Evolutionary conservation across 2,797 vertebrate genomes (phyloP).

Genomic region (Psittacula echo): DNA sequence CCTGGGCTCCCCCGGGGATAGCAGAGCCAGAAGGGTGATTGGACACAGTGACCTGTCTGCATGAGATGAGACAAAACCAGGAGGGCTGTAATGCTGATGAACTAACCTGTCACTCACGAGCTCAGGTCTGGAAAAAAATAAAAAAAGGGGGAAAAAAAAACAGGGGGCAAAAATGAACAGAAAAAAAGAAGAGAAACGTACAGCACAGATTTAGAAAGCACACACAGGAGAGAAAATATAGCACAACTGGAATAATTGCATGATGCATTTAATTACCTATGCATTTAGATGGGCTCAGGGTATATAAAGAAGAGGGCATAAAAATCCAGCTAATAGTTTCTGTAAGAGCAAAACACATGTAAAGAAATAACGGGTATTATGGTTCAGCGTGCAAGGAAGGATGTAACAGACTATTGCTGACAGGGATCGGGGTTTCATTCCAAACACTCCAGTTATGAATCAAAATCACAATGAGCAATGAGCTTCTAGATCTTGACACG

Average conservation of each 20-base stretch:
- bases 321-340: constrained; percentile 18
- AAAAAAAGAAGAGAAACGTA: not conserved
- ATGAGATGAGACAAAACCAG: constrained; percentile 77
- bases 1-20: constrained; percentile 70
- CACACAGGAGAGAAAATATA: not conserved
- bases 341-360: constrained; percentile 12
- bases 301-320: not conserved
- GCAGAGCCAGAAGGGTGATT: constrained; percentile 76
- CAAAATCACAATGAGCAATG: constrained; percentile 72
- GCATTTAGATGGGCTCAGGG: not conserved
- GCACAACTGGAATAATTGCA: constrained; percentile 17
- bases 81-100: constrained; percentile 81
- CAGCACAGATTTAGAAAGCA: constrained; percentile 15
- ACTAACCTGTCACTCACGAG: constrained; percentile 81
- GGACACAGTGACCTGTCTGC: constrained; percentile 78
- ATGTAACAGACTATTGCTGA: constrained; percentile 44
- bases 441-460: constrained; percentile 69
- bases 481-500: constrained; percentile 67
- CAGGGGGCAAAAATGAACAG: not conserved
- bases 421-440: constrained; percentile 61
- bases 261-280: not conserved
- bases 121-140: constrained; percentile 46
- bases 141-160: not conserved
- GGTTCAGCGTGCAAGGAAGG: constrained; percentile 13
- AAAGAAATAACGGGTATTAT: constrained; percentile 13